Evolutionary conservation across 2,113 vertebrate species (phyloP), one percentile per base, ranked within the genome.

Genomic region (Erythrocebus patas): DNA sequence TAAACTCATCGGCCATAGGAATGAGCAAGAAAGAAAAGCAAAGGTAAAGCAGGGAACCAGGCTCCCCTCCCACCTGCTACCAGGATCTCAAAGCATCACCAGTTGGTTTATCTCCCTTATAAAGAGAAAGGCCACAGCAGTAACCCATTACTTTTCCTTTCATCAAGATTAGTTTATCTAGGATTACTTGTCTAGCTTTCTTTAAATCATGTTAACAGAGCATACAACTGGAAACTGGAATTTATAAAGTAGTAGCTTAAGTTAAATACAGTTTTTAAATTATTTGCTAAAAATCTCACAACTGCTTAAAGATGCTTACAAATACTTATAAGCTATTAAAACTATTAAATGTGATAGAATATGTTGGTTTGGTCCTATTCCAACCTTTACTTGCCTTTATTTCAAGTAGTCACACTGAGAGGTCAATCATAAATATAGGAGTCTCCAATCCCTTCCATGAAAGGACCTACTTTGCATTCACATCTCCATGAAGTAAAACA

Each of bases 151-250:
- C 75, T 30, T 78, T 85, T 73, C 61, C 55, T 89, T 45, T 79
- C 14, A 52, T 45, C 38, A 50, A 94, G 30, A 79, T 61, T 61
- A 66, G 23, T 82, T 76, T 81, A 82, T 32, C 52, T 59, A 79
- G 43, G 27, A 81, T 40, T 20, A 68, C 38, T 79, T 88, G 73
- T 50, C 81, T 76, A 72, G 40, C 82, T 86, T 93, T 27, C 48
- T 95, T 88, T 64, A 80, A 64, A 81, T 81, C 76, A 92, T 38
- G 14, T 84, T 95, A 97, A 92, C 38, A 96, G 52, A 94, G 40
- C 32, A 82, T 43, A 73, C 25, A 81, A 57, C 66, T 89, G 81
- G 61, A 97, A 73, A 93, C 0, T 32, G 2, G 59, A 81, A 94
- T 40, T 68, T 92, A 89, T 22, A 61, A 78, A 89, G 38, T 17